phyloP scores from a whole-genome alignment of 2,797 vertebrate genomes.

The Aldrovandia affinis region DNA sequence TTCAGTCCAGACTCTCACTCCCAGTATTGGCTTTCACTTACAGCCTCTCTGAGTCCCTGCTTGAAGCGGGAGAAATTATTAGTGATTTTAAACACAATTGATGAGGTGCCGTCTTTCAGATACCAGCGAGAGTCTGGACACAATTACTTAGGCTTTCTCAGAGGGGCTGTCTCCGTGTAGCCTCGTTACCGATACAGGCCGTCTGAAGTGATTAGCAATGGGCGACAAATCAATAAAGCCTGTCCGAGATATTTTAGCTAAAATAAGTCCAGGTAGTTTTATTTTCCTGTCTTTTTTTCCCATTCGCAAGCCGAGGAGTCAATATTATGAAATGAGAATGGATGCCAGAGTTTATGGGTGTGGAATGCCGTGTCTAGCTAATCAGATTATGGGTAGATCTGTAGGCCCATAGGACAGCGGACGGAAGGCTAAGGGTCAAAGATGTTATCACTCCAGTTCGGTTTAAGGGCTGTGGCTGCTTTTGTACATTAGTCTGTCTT shows the following conservation, averaged over 20 bases:
- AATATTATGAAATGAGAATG: background rate
- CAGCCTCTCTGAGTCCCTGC: background rate
- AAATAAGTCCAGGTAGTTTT: background rate
- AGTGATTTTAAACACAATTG: constrained; percentile 17
- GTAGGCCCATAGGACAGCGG: background rate
- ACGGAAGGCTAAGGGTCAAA: constrained; percentile 6
- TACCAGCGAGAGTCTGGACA: background rate
- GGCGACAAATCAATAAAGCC: constrained; percentile 2
- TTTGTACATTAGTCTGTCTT: constrained; percentile 4
- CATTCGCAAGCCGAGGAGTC: background rate
- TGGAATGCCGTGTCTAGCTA: background rate
- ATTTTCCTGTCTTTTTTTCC: background rate
- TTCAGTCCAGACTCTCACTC: constrained; percentile 8
- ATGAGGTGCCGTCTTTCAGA: constrained; percentile 2
- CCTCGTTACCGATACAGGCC: background rate
- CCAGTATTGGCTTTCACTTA: constrained; percentile 40
- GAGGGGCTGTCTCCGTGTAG: background rate
- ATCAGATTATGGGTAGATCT: constrained; percentile 6
- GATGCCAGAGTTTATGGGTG: background rate
- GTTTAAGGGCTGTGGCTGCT: background rate
- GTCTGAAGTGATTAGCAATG: background rate
- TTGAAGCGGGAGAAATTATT: constrained; percentile 5
- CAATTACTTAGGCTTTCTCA: constrained; percentile 8
- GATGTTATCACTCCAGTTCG: constrained; percentile 12
- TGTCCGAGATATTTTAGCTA: constrained; percentile 2